Conservation (phyloP, 2,113 vertebrate genomes). For the Sceloporus undulatus region DNA sequence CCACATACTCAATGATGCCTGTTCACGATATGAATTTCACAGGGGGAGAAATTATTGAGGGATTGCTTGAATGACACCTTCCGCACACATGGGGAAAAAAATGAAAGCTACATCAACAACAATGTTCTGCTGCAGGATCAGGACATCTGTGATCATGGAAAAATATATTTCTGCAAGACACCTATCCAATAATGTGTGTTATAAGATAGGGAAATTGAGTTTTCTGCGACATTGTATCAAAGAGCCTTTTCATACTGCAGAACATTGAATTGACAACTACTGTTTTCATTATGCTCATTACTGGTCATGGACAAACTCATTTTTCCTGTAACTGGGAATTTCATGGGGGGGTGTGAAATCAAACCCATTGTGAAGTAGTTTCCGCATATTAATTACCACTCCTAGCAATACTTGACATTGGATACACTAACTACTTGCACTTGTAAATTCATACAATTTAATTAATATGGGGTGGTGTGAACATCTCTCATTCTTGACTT, state of each 20-base stretch:
- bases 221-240: not conserved
- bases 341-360: not conserved
- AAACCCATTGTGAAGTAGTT: no score
- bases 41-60: constrained; percentile 11
- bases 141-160: not conserved
- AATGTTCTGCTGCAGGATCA: not conserved
- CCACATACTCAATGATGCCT: not conserved
- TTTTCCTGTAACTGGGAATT: not conserved
- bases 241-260: not conserved
- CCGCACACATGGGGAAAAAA: not conserved
- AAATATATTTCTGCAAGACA: not conserved
- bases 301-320: not conserved
- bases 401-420: no score
- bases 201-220: not conserved
- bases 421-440: no score
- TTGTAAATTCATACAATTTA: no score
- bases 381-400: not conserved
- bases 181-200: no score
- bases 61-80: not conserved
- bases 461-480: not conserved
- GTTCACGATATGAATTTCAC: not conserved
- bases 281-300: not conserved
- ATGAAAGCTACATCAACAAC: not conserved
- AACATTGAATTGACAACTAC: not conserved
- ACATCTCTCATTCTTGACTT: not conserved